Evolutionary conservation across 2,797 vertebrate genomes (phyloP), one percentile per base, ranked within the genome.

Genomic region (Staurois parvus): DNA sequence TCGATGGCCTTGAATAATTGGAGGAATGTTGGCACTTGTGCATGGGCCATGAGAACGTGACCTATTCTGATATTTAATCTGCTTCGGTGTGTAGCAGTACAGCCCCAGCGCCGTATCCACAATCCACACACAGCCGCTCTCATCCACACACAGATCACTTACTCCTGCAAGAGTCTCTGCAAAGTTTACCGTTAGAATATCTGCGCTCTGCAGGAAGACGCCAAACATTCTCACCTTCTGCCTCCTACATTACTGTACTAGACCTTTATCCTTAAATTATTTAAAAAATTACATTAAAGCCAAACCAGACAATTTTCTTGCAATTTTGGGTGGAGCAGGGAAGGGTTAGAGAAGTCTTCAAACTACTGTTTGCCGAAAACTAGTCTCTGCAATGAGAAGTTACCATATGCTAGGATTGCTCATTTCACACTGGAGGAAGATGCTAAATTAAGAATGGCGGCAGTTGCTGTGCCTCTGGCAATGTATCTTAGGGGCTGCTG

Each of bases 41-140:
- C 90, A 89, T 90, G 88, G 94, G 92, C 94, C 94, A 94, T 94
- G 94, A 95, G 94, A 95, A 95, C 88, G 90, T 95, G 94, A 95
- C 94, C 94, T 80, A 88, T 82, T 89, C 88, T 93, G 93, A 93
- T 94, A 93, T 93, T 94, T 93, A 94, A 94, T 94, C 94, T 93
- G 90, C 90, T 91, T 88, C 89, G 90, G 91, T 91, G 91, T 92
- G 91, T 90, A 91, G 90, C 91, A 91, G 91, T 91, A 90, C 92
- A 91, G 90, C 91, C 90, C 28, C 90, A 89, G 91, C 90, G 85
- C 88, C 87, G 76, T 87, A 88, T 89, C 87, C 89, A 89, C 89
- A 88, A 91, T 88, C 91, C 90, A 89, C 89, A 90, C 88, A 90
- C 91, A 91, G 91, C 92, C 90, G 88, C 45, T 7, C 67, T 72